These are phyloP conservation scores for Luehdorfia chinensis DNA, from an alignment of 1,140 invertebrate genomes.

Conservation along the genomic window DNA sequence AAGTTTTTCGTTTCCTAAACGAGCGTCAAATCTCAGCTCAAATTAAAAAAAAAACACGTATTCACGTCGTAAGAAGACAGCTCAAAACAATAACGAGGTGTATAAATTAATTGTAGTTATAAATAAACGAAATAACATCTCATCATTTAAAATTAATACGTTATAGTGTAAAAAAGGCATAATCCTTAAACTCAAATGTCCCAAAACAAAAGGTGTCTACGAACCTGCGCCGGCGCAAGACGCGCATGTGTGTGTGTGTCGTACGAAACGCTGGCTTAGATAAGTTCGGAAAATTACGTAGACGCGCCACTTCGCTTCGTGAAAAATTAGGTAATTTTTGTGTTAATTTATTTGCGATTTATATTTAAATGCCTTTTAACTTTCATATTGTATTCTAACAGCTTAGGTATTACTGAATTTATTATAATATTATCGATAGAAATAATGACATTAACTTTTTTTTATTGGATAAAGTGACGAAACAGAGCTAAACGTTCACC, in stretches of 20 bases:
- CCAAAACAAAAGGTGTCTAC: slow-evolving; percentile 57
- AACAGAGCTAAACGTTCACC: no score
- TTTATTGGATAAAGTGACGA: no score
- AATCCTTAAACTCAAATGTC: slow-evolving; percentile 38
- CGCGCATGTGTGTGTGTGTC: slow-evolving; percentile 24
- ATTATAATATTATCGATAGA: neutral
- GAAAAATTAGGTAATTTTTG: neutral
- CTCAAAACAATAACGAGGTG: neutral
- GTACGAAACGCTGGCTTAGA: slow-evolving; percentile 19
- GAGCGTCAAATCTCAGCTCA: no score
- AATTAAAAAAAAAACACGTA: no score
- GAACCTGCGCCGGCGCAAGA: slow-evolving; percentile 40
- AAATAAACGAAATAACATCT: slow-evolving; percentile 10
- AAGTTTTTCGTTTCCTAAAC: no score
- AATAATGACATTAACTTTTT: neutral
- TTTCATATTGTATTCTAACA: no score
- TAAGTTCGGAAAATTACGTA: slow-evolving; percentile 12
- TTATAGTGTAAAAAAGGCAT: slow-evolving; percentile 34
- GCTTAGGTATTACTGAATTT: neutral
- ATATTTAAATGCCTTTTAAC: no score
- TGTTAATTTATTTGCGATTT: no score
- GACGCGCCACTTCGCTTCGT: slow-evolving; percentile 20
- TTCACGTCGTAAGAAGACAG: neutral
- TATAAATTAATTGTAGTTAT: neutral
- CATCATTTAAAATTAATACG: slow-evolving; percentile 27